These are phyloP conservation scores for Paguma larvata DNA, from an alignment of 2,797 vertebrate genomes.

Conservation along the genomic window DNA sequence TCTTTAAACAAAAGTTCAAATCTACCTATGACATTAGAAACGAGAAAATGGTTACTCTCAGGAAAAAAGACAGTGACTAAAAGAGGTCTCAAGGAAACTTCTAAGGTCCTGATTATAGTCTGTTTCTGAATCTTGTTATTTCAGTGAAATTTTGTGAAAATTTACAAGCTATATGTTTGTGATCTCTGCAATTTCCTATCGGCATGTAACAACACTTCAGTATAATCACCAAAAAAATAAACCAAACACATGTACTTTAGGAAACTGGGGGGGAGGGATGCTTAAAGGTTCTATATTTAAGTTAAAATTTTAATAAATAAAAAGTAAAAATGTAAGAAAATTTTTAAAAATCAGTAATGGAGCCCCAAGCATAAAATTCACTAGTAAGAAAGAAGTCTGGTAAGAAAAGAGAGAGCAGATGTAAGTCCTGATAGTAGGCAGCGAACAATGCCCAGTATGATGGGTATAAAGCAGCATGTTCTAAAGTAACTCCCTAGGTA, in stretches of 20 bases:
- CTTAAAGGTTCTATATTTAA: background rate
- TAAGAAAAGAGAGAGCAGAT: background rate
- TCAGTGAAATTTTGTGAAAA: background rate
- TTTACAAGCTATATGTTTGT: background rate
- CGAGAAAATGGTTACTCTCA: background rate
- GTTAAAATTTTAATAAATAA: slow-evolving; percentile 6
- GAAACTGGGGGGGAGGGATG: background rate
- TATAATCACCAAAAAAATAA: background rate
- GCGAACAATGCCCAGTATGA: background rate
- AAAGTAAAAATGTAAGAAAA: background rate
- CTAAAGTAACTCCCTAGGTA: background rate
- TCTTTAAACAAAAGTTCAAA: background rate
- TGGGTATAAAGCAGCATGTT: background rate
- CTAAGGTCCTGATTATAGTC: background rate
- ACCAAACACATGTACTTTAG: background rate
- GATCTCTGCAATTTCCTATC: background rate
- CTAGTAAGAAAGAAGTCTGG: background rate
- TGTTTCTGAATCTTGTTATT: background rate
- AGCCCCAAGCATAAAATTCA: background rate
- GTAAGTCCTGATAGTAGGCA: background rate
- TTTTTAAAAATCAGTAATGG: background rate
- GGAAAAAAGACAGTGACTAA: background rate
- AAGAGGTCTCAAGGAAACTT: background rate
- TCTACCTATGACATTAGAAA: background rate
- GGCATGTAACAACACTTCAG: background rate